These are phyloP conservation scores for Varanus komodoensis DNA, from an alignment of 2,113 vertebrate species.

Conservation along the genomic window DNA sequence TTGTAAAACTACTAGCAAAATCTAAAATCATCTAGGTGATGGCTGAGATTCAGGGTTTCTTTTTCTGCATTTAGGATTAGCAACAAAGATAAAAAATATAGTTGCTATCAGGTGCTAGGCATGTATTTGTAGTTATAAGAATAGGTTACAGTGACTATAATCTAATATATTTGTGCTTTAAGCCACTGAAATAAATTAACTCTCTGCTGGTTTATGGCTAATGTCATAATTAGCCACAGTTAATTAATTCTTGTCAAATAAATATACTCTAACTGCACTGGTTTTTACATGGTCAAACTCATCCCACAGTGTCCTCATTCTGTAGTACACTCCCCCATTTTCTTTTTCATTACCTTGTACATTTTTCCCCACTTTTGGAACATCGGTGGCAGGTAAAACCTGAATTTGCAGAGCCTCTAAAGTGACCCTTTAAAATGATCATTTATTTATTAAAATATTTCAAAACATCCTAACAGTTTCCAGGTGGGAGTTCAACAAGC, in stretches of 20 bases:
- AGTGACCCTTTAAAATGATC: background rate
- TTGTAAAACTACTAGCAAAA: background rate
- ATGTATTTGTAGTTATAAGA: background rate
- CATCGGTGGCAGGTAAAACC: background rate
- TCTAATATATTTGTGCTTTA: background rate
- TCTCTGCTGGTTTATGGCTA: background rate
- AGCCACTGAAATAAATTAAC: background rate
- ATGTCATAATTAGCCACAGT: background rate
- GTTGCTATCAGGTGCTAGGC: background rate
- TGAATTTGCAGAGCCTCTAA: background rate
- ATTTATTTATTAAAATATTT: too few relatives aligned
- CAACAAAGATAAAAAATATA: background rate
- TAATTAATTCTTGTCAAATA: background rate
- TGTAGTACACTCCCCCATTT: background rate
- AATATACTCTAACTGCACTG: background rate
- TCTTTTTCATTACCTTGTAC: background rate
- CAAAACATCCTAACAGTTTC: too few relatives aligned
- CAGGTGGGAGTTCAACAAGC: too few relatives aligned
- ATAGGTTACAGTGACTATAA: background rate
- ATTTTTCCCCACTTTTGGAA: background rate
- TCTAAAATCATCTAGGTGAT: background rate
- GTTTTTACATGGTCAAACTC: background rate
- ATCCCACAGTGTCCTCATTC: background rate
- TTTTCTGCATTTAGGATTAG: background rate
- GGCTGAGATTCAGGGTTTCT: background rate